A percentile compares a stretch with the other conserved stretches of the same genome.
Conservation (phyloP, 2,113 vertebrate genomes). For the Epinephelus moara region DNA sequence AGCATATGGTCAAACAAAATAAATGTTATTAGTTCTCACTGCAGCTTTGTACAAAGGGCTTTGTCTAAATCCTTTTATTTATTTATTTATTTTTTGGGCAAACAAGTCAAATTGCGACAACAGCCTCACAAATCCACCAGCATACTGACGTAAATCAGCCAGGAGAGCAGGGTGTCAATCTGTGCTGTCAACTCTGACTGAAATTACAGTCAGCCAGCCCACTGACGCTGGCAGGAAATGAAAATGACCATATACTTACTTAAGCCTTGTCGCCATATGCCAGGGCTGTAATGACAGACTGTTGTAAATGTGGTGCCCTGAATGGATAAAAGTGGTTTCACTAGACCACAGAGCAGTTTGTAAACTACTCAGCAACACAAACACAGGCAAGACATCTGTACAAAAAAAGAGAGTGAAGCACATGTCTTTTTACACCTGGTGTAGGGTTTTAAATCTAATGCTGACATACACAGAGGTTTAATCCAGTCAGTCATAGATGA, state of each 20-base stretch:
- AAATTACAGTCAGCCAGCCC: constrained; percentile 50
- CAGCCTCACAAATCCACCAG: constrained; percentile 35
- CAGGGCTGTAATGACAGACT: constrained; percentile 65
- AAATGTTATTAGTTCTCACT: constrained; percentile 12
- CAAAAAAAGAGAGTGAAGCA: neutral
- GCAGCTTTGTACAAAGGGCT: neutral
- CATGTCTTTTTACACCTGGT: neutral
- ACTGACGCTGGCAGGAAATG: constrained; percentile 62
- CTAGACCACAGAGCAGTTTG: constrained; percentile 51
- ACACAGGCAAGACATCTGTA: constrained; percentile 6
- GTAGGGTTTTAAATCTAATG: neutral
- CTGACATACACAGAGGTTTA: constrained; percentile 1
- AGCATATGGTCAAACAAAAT: constrained; percentile 50
- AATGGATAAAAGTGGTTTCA: constrained; percentile 49
- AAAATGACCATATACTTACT: constrained; percentile 64
- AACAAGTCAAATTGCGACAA: constrained; percentile 21
- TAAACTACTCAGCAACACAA: constrained; percentile 44
- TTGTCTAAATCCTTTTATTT: constrained; percentile 22
- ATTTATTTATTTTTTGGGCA: neutral
- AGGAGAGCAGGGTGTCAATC: constrained; percentile 52
- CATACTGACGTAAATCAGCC: constrained; percentile 44
- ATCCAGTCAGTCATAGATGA: constrained; percentile 25
- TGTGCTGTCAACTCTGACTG: constrained; percentile 33
- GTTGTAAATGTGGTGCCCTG: constrained; percentile 40
- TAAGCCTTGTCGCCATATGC: constrained; percentile 71